phyloP scores from a whole-genome alignment of 2,888 invertebrate genomes.

The Endotricha flammealis region DNA sequence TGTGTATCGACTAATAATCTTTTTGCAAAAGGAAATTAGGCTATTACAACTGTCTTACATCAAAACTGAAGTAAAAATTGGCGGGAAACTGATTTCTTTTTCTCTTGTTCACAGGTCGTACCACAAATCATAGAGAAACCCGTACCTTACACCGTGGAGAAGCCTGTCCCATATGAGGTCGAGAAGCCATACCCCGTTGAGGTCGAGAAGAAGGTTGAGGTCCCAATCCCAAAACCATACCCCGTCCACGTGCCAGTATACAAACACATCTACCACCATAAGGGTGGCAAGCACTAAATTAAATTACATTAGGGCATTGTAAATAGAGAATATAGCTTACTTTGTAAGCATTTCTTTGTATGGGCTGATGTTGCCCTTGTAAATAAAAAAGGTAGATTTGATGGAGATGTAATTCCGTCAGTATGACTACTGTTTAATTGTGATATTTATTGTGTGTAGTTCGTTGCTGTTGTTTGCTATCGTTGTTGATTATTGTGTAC shows the following conservation, averaged over 20 bases:
- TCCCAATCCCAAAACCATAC: constrained; percentile 84
- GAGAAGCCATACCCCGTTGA: constrained; percentile 87
- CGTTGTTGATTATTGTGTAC: constrained; percentile 74
- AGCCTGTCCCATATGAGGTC: constrained; percentile 83
- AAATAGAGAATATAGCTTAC: constrained; percentile 36
- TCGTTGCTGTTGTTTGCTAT: constrained; percentile 58
- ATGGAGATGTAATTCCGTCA: constrained; percentile 52
- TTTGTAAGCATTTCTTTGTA: constrained; percentile 32
- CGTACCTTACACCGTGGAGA: constrained; percentile 86
- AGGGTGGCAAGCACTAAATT: constrained; percentile 71
- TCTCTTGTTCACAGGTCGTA: constrained; percentile 66
- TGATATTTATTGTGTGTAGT: constrained; percentile 74
- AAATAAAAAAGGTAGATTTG: constrained; percentile 60
- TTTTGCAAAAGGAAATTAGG: no score
- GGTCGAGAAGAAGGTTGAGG: constrained; percentile 85
- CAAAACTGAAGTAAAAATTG: not conserved
- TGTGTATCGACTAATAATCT: no score
- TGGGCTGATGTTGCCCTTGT: constrained; percentile 35
- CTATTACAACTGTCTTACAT: no score
- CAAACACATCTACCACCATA: constrained; percentile 84
- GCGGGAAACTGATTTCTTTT: not conserved
- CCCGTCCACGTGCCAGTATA: constrained; percentile 86
- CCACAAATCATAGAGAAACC: constrained; percentile 85
- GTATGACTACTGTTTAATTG: constrained; percentile 54
- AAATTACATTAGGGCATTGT: constrained; percentile 8